A percentile compares a stretch with the other conserved stretches of the same genome.
Evolutionary conservation across 2,888 invertebrate genomes (phyloP).

Genomic region (Tenthredo amoena): DNA sequence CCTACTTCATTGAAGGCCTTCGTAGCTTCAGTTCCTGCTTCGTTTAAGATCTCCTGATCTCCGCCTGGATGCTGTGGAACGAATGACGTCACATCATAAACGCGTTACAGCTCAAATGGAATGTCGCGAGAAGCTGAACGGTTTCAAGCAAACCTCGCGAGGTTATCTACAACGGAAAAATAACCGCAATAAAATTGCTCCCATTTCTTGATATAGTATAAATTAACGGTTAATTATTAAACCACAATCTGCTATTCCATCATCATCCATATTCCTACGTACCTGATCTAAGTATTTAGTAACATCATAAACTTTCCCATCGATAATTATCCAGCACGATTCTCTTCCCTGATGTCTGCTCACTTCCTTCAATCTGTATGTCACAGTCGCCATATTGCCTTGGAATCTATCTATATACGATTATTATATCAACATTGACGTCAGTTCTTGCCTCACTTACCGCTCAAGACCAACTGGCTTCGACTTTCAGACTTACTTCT

Average conservation of each 20-base stretch:
- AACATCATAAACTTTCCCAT: conserved; percentile 52
- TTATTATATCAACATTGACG: neutral
- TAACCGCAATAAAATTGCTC: neutral
- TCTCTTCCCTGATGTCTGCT: conserved; percentile 29
- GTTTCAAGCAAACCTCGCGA: neutral
- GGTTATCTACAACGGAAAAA: neutral
- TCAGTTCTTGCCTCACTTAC: conserved; percentile 31
- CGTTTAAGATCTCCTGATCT: conserved; percentile 35
- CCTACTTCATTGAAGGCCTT: conserved; percentile 21
- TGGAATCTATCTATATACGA: neutral
- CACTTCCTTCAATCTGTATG: conserved; percentile 41
- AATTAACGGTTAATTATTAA: neutral
- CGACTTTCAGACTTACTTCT: neutral
- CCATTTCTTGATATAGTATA: neutral
- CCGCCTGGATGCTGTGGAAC: conserved; percentile 53
- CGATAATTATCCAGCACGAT: conserved; percentile 49
- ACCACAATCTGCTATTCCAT: neutral
- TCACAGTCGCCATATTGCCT: conserved; percentile 27
- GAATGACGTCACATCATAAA: conserved; percentile 27
- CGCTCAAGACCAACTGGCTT: conserved; percentile 34
- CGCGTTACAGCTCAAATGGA: neutral
- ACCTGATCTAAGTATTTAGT: conserved; percentile 52
- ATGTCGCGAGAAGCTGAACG: neutral
- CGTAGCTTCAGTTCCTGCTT: conserved; percentile 48
- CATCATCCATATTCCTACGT: neutral